Evolutionary conservation across 2,888 invertebrate genomes (phyloP).

Genomic region (Epinotia brunnichana): DNA sequence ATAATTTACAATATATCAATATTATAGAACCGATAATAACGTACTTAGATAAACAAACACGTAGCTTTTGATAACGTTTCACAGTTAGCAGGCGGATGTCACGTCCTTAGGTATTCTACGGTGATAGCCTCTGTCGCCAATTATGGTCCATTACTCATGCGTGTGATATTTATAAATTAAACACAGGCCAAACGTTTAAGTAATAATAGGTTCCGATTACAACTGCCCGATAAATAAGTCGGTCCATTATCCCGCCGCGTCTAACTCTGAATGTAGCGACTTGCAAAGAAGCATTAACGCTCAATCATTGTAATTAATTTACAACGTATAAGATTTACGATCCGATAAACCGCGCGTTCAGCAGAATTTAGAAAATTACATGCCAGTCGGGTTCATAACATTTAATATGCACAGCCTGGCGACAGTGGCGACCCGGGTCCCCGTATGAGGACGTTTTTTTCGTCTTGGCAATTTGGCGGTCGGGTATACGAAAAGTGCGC

Average conservation of each 20-base stretch:
- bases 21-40: conserved; percentile 22
- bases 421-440: conserved; percentile 44
- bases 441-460: conserved; percentile 48
- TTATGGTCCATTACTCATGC: conserved; percentile 77
- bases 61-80: conserved; percentile 56
- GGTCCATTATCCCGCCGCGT: conserved; percentile 13
- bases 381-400: conserved; percentile 46
- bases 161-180: conserved; percentile 75
- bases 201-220: conserved; percentile 37
- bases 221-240: conserved; percentile 22
- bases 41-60: conserved; percentile 46
- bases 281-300: conserved; percentile 31
- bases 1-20: background rate
- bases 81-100: conserved; percentile 79
- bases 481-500: conserved; percentile 67
- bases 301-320: conserved; percentile 42
- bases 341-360: conserved; percentile 19
- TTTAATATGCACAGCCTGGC: conserved; percentile 51
- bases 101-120: conserved; percentile 72
- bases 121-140: conserved; percentile 77
- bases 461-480: conserved; percentile 59
- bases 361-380: conserved; percentile 22
- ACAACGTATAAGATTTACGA: conserved; percentile 27
- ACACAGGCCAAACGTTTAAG: conserved; percentile 36
- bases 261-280: conserved; percentile 22